Evolutionary conservation across 2,888 invertebrate genomes (phyloP), one percentile per base, ranked within the genome.

Genomic region (Agrochola macilenta): DNA sequence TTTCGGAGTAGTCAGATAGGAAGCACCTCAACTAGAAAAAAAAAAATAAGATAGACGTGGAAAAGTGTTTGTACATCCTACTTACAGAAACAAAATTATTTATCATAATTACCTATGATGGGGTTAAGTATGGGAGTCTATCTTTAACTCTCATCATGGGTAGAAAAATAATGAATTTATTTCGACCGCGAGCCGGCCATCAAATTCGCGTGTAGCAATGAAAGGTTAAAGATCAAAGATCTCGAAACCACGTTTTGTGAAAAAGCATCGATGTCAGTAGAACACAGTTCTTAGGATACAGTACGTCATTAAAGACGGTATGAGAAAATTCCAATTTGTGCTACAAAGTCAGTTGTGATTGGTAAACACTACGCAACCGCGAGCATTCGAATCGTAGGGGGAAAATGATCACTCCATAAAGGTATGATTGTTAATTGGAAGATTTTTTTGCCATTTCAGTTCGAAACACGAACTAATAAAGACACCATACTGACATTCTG

Each of bases 201-300:
- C 69, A 84, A 84, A 65, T 64, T 84, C n/a, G 26, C 35, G n/a
- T 65, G 54, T 60, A 68, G 72, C 52, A 65, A 71, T 69, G 17
- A 39, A 63, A 76, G 84, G 80, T 80, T 60, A 84, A 74, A 78
- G 63, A 73, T 78, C 75, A 73, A 46, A 74, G 65, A 73, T 78
- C 75, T 76, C 79, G 76, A 84, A 85, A 82, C 73, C 49, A 78
- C 61, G 74, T 61, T 82, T 79, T 68, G 17, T 49, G 82, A 82
- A 85, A 85, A 84, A 85, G 64, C 61, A 84, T 82, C 71, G 82
- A 82, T 85, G 84, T 85, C 75, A 84, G 85, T 84, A 65, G 84
- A 76, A 74, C 84, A 70, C 52, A 66, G 73, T 79, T 82, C 75
- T 76, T 85, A 60, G 74, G 73, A 76, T 61, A 81, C 65, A 57